phyloP scores from a whole-genome alignment of 1,140 invertebrate species.

The Platorchestia sp. region DNA sequence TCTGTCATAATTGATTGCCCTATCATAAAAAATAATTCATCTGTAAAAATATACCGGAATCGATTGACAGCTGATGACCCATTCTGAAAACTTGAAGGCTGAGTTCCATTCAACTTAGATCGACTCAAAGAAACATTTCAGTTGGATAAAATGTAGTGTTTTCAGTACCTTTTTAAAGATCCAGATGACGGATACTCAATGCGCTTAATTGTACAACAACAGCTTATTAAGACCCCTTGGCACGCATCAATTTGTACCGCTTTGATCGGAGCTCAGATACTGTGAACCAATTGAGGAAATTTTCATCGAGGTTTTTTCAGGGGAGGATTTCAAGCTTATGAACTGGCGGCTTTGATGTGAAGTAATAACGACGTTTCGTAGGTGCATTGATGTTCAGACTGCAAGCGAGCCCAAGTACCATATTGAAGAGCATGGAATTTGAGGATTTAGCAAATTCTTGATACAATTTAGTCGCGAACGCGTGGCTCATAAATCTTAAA shows the following conservation, averaged over 20 bases:
- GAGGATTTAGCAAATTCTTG: too few relatives aligned
- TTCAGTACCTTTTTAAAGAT: neutral
- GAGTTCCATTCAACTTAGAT: neutral
- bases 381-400: neutral
- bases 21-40: too few relatives aligned
- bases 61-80: neutral
- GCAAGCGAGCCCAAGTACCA: too few relatives aligned
- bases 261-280: neutral
- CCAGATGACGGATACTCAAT: neutral
- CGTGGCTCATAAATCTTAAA: too few relatives aligned
- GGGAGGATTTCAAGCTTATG: neutral
- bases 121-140: too few relatives aligned
- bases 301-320: neutral
- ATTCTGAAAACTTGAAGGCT: neutral
- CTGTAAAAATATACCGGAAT: too few relatives aligned
- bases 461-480: too few relatives aligned
- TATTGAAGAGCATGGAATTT: too few relatives aligned
- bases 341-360: neutral
- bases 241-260: neutral
- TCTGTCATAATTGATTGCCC: too few relatives aligned
- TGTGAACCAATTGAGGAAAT: neutral
- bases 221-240: neutral
- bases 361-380: too few relatives aligned
- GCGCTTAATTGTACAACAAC: neutral
- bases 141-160: neutral